These are phyloP conservation scores for Pyrgus malvae DNA, from an alignment of 2,888 invertebrate species.

Conservation along the genomic window DNA sequence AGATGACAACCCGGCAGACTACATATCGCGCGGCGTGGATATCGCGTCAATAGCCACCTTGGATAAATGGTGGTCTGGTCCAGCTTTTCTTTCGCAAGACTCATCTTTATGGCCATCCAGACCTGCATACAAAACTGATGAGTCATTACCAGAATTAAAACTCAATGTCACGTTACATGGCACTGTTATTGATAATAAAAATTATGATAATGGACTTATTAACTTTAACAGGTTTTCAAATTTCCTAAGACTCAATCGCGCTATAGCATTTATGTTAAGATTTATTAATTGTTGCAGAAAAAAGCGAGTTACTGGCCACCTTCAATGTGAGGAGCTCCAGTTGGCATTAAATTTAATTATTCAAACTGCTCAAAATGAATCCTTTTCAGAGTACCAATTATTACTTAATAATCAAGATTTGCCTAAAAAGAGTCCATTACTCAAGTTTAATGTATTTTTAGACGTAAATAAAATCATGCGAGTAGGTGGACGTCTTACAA, in stretches of 20 bases:
- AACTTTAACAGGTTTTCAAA: conserved; percentile 31
- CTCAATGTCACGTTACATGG: not conserved
- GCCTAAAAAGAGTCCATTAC: conserved; percentile 16
- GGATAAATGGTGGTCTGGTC: conserved; percentile 29
- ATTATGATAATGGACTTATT: conserved; percentile 1
- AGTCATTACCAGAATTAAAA: conserved; percentile 2
- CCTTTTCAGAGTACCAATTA: conserved; percentile 34
- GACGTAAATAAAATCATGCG: conserved; percentile 34
- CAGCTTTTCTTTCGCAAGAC: conserved; percentile 14
- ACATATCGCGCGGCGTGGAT: conserved; percentile 29
- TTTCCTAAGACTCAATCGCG: conserved; percentile 21
- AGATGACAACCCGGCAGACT: conserved; percentile 31
- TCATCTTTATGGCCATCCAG: conserved; percentile 16
- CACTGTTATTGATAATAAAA: not conserved
- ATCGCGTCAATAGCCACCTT: not conserved
- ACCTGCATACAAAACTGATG: not conserved
- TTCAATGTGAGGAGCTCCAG: conserved; percentile 15
- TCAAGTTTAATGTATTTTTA: conserved; percentile 29
- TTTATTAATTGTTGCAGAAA: conserved; percentile 30
- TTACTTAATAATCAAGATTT: conserved; percentile 19
- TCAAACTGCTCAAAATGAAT: conserved; percentile 30
- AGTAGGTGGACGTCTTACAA: too few relatives aligned
- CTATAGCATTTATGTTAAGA: conserved; percentile 30
- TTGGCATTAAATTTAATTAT: conserved; percentile 29
- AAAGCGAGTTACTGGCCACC: not conserved